A percentile compares a stretch with the other conserved stretches of the same genome.
Evolutionary conservation across 2,888 invertebrate species (phyloP).

Genomic region (Schizotus pectinicornis): DNA sequence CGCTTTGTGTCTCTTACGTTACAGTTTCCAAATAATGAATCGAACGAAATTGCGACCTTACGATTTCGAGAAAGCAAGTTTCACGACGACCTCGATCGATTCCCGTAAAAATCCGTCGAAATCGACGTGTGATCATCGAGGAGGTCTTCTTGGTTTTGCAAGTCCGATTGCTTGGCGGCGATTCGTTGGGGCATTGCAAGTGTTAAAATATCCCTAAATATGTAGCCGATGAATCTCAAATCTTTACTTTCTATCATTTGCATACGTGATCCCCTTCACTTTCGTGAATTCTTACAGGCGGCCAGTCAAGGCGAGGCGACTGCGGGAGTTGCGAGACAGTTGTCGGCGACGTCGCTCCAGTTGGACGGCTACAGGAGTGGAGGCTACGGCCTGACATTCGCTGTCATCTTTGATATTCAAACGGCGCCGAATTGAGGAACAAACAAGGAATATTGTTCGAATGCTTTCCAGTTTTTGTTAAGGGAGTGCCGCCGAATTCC

Average conservation of each 20-base stretch:
- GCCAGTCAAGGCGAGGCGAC: slow-evolving; percentile 4
- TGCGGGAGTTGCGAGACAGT: not conserved
- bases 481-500: no score
- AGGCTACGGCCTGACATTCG: slow-evolving; percentile 26
- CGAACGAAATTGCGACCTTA: no score
- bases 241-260: slow-evolving; percentile 47
- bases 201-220: slow-evolving; percentile 31
- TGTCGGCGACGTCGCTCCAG: slow-evolving; percentile 2
- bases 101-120: not conserved
- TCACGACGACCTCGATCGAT: not conserved
- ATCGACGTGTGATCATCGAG: not conserved
- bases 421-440: not conserved
- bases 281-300: slow-evolving; percentile 36
- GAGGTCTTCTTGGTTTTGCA: not conserved
- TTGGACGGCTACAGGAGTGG: slow-evolving; percentile 22
- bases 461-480: no score
- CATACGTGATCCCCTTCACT: slow-evolving; percentile 46
- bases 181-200: not conserved
- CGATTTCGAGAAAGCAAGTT: not conserved
- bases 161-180: not conserved
- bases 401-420: slow-evolving; percentile 28
- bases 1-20: not conserved
- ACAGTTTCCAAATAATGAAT: no score
- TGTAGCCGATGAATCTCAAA: slow-evolving; percentile 37
- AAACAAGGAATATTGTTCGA: no score